Evolutionary conservation across 2,113 vertebrate genomes (phyloP), one percentile per base, ranked within the genome.

Genomic region (Pteronura brasiliensis): DNA sequence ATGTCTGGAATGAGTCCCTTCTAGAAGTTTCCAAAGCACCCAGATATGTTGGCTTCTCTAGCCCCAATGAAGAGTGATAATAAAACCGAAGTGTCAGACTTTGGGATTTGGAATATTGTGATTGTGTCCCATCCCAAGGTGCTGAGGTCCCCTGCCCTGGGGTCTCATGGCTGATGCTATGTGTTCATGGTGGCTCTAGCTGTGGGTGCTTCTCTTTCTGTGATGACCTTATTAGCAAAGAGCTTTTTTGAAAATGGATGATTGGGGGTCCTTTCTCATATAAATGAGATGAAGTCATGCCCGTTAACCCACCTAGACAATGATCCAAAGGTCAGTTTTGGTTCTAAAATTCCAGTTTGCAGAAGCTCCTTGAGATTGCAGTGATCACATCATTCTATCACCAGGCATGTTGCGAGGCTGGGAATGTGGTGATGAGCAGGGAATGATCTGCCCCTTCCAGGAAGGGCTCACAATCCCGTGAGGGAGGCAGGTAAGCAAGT

Each of bases 371-470:
- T 21, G 81, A 69, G 80, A 34, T 4, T 1, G 31, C 17, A 25
- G 27, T 36, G 72, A 76, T 52, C 15, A 18, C 4, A 59, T 18
- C 36, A 12, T 8, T 21, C 7, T 12, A 0, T 67, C 52, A 10
- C 21, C 42, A 36, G 65, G 34, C 20, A 0, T 14, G 47, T 17
- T 23, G 59, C 79, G 31, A 36, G 86, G 36, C 61, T 42, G 31
- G 47, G 74, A 34, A 3, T 1, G 13, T 13, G 79, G 18, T 29
- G 69, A 27, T 0, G 63, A 69, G 52, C n/a, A 61, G 61, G 52
- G 34, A 44, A 61, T 27, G 3, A 1, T 21, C 55, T 36, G 31
- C 17, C 14, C 29, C 21, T 34, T 12, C 0, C 2, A 2, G n/a
- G n/a, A n/a, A 21, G 67, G 63, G n/a, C 67, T 88, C 88, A 0